Evolutionary conservation across 2,113 vertebrate species (phyloP).

Genomic region (Phylloscopus trochiloides): DNA sequence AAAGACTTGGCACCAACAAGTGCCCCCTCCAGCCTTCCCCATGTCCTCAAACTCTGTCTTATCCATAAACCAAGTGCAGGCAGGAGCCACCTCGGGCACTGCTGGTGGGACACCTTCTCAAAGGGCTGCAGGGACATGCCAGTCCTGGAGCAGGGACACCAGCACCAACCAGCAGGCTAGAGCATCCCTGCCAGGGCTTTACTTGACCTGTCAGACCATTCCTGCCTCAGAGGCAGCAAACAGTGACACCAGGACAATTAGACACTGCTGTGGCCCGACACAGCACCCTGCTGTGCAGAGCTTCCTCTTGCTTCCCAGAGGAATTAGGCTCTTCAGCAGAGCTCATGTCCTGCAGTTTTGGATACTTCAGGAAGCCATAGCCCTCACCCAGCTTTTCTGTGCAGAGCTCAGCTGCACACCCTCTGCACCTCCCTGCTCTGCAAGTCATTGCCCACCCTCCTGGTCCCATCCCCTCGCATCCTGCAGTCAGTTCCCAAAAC

Average conservation of each 20-base stretch:
- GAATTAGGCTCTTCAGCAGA: accelerated
- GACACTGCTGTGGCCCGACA: not conserved
- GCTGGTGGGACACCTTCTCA: not conserved
- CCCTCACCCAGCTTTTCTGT: not conserved
- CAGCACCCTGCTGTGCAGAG: accelerated
- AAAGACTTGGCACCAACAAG: not conserved
- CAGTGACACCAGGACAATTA: not conserved
- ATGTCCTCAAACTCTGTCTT: accelerated
- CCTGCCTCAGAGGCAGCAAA: not conserved
- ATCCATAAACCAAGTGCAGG: not conserved
- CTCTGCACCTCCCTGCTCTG: accelerated
- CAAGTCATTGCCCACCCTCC: accelerated
- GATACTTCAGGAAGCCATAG: accelerated
- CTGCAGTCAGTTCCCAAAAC: accelerated
- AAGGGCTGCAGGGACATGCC: accelerated
- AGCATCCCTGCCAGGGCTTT: not conserved
- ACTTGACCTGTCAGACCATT: not conserved
- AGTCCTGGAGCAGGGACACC: not conserved
- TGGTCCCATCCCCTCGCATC: accelerated
- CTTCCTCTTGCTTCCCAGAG: not conserved
- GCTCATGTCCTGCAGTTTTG: accelerated
- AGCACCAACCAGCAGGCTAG: accelerated
- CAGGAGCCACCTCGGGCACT: accelerated
- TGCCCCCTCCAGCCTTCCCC: accelerated
- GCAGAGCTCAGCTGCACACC: accelerated